Evolutionary conservation across 2,113 vertebrate species (phyloP).

Genomic region (Tenrec ecaudatus): DNA sequence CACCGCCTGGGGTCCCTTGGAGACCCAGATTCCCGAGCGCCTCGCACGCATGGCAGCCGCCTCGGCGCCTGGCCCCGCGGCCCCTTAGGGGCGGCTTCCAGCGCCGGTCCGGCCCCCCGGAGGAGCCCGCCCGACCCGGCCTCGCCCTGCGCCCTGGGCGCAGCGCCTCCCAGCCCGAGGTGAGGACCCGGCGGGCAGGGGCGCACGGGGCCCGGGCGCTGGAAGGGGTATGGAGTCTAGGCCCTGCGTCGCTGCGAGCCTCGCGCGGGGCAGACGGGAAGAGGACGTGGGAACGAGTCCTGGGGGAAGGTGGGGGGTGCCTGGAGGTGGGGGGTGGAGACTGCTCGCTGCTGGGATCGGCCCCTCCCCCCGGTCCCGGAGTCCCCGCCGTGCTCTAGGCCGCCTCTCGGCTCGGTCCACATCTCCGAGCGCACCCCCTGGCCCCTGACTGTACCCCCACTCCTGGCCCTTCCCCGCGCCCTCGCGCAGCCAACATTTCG

Average conservation of each 20-base stretch:
- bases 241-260: slow-evolving; percentile 2
- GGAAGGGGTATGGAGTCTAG: not conserved
- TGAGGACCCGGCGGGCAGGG: slow-evolving; percentile 55
- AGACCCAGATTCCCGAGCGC: slow-evolving; percentile 69
- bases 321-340: not conserved
- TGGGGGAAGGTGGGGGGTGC: not conserved
- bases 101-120: not conserved
- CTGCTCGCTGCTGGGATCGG: not conserved
- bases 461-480: not conserved
- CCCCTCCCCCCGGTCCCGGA: not conserved
- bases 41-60: slow-evolving; percentile 65
- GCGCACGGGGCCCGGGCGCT: not conserved
- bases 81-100: slow-evolving; percentile 66
- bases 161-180: slow-evolving; percentile 62
- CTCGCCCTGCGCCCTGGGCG: slow-evolving; percentile 20
- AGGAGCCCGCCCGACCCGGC: slow-evolving; percentile 60
- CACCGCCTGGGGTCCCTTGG: slow-evolving; percentile 62
- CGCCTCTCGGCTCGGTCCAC: not conserved
- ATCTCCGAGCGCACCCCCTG: not conserved
- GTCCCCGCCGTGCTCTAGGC: not conserved
- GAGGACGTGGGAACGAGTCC: slow-evolving; percentile 14
- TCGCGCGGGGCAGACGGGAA: not conserved
- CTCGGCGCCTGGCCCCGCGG: slow-evolving; percentile 29
- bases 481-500: slow-evolving; percentile 23
- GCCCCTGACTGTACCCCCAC: not conserved